These are phyloP conservation scores for Dasyprocta punctata DNA, from an alignment of 2,113 vertebrate genomes.

Conservation along the genomic window DNA sequence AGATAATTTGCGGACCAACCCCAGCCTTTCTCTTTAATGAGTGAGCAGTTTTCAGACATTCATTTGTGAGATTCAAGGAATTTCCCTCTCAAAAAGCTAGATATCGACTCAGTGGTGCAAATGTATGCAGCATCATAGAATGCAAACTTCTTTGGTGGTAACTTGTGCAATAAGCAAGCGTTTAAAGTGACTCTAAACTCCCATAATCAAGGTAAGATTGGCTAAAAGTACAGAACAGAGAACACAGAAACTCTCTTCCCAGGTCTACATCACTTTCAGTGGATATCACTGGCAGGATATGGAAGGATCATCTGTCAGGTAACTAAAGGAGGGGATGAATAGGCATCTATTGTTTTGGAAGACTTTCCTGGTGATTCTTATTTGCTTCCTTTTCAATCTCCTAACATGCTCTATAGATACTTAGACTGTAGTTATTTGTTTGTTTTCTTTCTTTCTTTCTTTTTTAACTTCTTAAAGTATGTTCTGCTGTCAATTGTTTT, in stretches of 20 bases:
- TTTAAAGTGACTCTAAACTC: neutral
- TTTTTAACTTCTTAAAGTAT: neutral
- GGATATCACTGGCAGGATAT: neutral
- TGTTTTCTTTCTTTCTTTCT: too few species aligned
- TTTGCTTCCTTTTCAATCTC: neutral
- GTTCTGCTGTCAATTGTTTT: neutral
- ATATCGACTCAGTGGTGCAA: neutral
- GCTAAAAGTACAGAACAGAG: neutral
- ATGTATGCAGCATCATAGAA: neutral
- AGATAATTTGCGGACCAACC: neutral
- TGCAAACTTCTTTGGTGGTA: neutral
- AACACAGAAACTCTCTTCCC: neutral
- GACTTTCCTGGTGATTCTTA: neutral
- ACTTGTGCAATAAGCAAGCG: neutral
- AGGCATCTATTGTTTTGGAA: neutral
- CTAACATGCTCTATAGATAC: neutral
- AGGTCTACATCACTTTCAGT: neutral
- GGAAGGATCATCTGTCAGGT: neutral
- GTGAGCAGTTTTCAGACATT: neutral
- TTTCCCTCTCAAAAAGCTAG: neutral
- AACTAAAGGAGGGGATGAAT: rapidly evolving
- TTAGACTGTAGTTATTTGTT: too few species aligned
- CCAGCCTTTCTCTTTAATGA: neutral
- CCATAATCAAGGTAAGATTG: neutral
- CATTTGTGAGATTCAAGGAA: neutral